A percentile compares a stretch with the other conserved stretches of the same genome.
These are phyloP conservation scores for Eonycteris spelaea DNA, from an alignment of 2,113 vertebrate genomes.

Conservation along the genomic window DNA sequence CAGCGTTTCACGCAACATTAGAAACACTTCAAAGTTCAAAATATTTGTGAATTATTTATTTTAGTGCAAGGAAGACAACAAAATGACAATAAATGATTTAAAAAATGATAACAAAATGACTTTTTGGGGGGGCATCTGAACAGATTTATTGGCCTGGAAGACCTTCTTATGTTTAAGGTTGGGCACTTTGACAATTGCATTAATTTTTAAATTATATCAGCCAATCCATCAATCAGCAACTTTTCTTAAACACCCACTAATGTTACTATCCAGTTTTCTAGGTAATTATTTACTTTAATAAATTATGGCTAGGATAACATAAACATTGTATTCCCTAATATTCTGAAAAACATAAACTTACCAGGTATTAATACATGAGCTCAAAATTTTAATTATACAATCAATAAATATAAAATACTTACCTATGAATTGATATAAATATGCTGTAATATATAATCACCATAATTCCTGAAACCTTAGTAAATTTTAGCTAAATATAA, in stretches of 20 bases:
- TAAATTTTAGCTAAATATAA: conserved; percentile 48
- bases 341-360: conserved; percentile 4
- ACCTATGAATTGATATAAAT: conserved; percentile 40
- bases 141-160: neutral
- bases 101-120: neutral
- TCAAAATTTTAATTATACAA: conserved; percentile 41
- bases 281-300: conserved; percentile 15
- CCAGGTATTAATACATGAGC: neutral
- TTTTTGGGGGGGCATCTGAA: neutral
- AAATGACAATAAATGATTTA: neutral
- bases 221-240: neutral
- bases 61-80: neutral
- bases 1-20: neutral
- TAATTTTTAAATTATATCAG: neutral
- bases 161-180: conserved; percentile 2
- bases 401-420: conserved; percentile 38
- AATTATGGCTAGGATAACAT: neutral
- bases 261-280: neutral
- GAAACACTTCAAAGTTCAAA: neutral
- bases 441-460: neutral
- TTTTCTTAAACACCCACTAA: neutral
- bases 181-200: neutral
- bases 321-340: neutral
- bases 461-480: conserved; percentile 18
- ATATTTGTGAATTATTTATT: conserved; percentile 8